Evolutionary conservation across 2,113 vertebrate species (phyloP).

Genomic region (Zapus hudsonius): DNA sequence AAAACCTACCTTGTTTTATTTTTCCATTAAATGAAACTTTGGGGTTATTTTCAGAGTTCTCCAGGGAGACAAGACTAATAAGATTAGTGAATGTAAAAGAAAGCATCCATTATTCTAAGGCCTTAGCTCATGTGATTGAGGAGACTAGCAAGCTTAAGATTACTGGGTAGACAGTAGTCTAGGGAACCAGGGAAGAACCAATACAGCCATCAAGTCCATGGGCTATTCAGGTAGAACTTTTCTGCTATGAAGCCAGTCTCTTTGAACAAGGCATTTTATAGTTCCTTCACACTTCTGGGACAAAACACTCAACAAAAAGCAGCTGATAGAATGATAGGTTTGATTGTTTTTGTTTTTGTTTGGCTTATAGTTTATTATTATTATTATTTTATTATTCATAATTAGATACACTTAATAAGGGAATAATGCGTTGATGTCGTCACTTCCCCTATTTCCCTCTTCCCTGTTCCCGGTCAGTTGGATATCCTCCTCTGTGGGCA

Average conservation of each 20-base stretch:
- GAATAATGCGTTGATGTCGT: too few species aligned
- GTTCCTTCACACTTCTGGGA: too few species aligned
- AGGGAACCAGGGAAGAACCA: neutral
- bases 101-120: neutral
- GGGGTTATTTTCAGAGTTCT: neutral
- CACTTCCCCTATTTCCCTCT: too few species aligned
- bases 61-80: neutral
- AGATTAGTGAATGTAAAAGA: neutral
- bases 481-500: too few species aligned
- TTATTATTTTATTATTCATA: too few species aligned
- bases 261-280: neutral
- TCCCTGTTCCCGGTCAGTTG: too few species aligned
- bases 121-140: neutral
- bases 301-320: too few species aligned
- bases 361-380: too few species aligned
- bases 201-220: neutral
- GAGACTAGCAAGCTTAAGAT: neutral
- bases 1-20: constrained; percentile 17
- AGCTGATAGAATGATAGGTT: too few species aligned
- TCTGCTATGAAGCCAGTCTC: neutral
- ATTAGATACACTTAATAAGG: too few species aligned
- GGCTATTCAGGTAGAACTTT: neutral
- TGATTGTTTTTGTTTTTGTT: too few species aligned
- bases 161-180: neutral
- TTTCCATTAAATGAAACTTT: neutral